Evolutionary conservation across 1,140 invertebrate genomes (phyloP), one percentile per base, ranked within the genome.

Genomic region (Pseudobourletiella spinata): DNA sequence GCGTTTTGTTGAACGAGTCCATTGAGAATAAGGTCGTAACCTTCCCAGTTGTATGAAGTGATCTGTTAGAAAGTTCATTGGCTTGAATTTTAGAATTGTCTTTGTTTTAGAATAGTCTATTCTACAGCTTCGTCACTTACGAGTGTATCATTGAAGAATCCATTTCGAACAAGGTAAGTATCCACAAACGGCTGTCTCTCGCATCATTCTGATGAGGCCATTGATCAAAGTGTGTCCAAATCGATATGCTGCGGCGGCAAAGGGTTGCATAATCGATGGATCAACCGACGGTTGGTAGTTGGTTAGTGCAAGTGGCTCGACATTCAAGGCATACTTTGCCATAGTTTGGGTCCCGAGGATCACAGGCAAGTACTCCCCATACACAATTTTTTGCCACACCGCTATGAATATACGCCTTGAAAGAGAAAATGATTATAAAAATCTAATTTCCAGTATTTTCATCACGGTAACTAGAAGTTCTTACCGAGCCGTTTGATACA

Each of bases 171-270:
- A 22, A 30, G 83, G 22, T 1, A 15, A 16, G 39, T 59, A 59
- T 14, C 28, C n/a, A 24, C 60, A 50, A 20, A 61, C 44, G 2
- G 44, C 24, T 11, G 2, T 8, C 18, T 48, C 64, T 3, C 26
- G 24, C 28, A 54, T 30, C 16, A 63, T 3, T 29, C 50, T 35
- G 30, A 66, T 59, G 4, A 62, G 25, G 0, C 64, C 64, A 48
- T 59, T 62, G 24, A 66, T 56, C 8, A 66, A 42, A 3, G 77
- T 75, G 62, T 80, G 79, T 0, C 78, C 78, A 64, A 78, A 77
- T 59, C 91, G 81, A 74, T 90, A 93, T 15, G 91, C 90, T 39
- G 90, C 90, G 16, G 89, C 81, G 6, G 90, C 86, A 74, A 95
- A 95, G 3, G 86, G 84, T 63, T 88, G 88, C 39, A 91, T 84